phyloP scores from a whole-genome alignment of 2,888 invertebrate genomes.

The Philhelius pedissequus region DNA sequence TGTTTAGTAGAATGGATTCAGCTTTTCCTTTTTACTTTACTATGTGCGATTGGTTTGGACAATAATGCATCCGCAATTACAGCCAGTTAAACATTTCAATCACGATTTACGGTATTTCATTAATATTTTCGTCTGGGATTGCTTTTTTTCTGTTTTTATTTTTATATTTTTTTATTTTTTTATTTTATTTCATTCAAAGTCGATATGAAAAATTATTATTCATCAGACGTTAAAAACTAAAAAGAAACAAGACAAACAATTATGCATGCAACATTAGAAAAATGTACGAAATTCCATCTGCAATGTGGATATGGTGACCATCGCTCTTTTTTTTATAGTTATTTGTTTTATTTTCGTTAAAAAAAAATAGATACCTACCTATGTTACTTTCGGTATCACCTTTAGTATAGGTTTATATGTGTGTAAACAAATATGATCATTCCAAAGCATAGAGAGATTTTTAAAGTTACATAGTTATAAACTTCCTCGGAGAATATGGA shows the following conservation, averaged over 20 bases:
- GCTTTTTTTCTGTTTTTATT: constrained; percentile 14
- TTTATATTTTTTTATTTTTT: constrained; percentile 23
- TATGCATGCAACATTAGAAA: constrained; percentile 57
- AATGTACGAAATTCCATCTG: constrained; percentile 43
- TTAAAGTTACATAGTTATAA: too few species aligned
- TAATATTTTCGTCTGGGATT: constrained; percentile 62
- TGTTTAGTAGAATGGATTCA: constrained; percentile 5
- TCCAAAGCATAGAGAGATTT: too few species aligned
- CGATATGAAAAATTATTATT: constrained; percentile 43
- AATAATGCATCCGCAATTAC: constrained; percentile 69
- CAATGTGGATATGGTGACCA: constrained; percentile 1
- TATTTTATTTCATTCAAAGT: constrained; percentile 12
- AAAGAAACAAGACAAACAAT: constrained; percentile 28
- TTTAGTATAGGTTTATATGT: too few species aligned
- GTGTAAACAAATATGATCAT: too few species aligned
- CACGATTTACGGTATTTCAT: constrained; percentile 67
- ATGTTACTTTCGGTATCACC: too few species aligned
- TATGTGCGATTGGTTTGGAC: constrained; percentile 63
- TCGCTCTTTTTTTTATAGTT: too few species aligned
- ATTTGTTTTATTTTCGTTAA: too few species aligned
- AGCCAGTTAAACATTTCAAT: constrained; percentile 67
- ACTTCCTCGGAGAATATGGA: too few species aligned
- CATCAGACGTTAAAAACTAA: constrained; percentile 4
- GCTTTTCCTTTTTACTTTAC: constrained; percentile 40
- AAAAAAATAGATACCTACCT: neutral